Evolutionary conservation across 2,113 vertebrate species (phyloP).

Genomic region (Lycaon pictus): DNA sequence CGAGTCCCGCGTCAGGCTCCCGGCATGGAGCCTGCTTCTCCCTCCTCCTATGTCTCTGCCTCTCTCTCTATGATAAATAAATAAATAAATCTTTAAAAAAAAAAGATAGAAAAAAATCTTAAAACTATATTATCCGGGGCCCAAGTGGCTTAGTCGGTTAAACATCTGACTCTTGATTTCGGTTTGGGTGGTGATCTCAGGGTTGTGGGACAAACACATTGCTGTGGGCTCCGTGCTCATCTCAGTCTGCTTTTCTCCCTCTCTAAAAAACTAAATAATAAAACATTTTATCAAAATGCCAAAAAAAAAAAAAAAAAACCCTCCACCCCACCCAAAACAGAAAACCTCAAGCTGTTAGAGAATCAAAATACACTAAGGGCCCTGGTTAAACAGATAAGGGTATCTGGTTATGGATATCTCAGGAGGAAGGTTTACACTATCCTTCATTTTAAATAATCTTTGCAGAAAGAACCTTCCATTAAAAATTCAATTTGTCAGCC

Average conservation of each 20-base stretch:
- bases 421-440: neutral
- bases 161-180: neutral
- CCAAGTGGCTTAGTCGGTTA: neutral
- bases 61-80: no score
- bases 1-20: no score
- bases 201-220: no score
- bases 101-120: neutral
- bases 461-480: neutral
- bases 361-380: neutral
- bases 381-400: neutral
- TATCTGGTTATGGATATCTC: neutral
- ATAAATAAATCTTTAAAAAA: neutral
- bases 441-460: slow-evolving; percentile 18
- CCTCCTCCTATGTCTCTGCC: no score
- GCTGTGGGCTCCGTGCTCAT: no score
- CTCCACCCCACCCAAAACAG: neutral
- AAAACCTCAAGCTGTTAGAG: neutral
- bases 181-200: neutral
- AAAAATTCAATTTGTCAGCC: neutral
- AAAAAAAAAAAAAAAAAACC: neutral
- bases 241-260: no score
- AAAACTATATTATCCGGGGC: no score
- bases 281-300: neutral
- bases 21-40: no score
- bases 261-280: neutral